Evolutionary conservation across 2,888 invertebrate genomes (phyloP).

Genomic region (Diplazon laetatorius): DNA sequence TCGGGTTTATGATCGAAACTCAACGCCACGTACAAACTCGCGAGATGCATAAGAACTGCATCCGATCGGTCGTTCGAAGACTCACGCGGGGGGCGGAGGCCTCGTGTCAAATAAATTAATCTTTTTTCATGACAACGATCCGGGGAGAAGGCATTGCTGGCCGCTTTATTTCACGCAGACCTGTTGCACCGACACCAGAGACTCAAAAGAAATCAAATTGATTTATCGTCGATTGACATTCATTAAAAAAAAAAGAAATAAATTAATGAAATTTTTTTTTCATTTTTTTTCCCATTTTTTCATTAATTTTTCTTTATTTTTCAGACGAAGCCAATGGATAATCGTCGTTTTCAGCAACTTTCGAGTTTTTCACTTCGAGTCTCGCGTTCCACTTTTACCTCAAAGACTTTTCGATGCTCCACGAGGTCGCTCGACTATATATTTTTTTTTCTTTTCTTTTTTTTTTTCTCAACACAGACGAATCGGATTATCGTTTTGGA

Average conservation of each 20-base stretch:
- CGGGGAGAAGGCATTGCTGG: slow-evolving; percentile 20
- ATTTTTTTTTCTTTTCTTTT: neutral
- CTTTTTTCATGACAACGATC: slow-evolving; percentile 21
- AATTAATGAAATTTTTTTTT: too few relatives aligned
- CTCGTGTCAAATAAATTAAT: slow-evolving; percentile 59
- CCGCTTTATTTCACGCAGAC: slow-evolving; percentile 7
- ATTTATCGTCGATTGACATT: too few relatives aligned
- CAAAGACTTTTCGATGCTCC: slow-evolving; percentile 16
- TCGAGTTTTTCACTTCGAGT: neutral
- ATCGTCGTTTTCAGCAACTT: slow-evolving; percentile 12
- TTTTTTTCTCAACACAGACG: too few relatives aligned
- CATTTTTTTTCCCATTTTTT: too few relatives aligned
- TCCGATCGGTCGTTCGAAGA: neutral
- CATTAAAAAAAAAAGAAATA: too few relatives aligned
- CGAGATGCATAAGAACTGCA: neutral
- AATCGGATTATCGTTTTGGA: too few relatives aligned
- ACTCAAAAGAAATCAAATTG: too few relatives aligned
- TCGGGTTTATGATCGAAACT: slow-evolving; percentile 43
- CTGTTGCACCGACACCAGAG: neutral
- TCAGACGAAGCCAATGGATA: neutral
- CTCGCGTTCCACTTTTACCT: slow-evolving; percentile 38
- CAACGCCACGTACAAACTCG: slow-evolving; percentile 14
- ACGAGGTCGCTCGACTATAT: slow-evolving; percentile 18
- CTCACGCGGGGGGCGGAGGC: slow-evolving; percentile 41
- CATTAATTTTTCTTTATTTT: slow-evolving; percentile 1